These are phyloP conservation scores for Sarcophaga variegata DNA, from an alignment of 2,888 invertebrate genomes.

Conservation along the genomic window DNA sequence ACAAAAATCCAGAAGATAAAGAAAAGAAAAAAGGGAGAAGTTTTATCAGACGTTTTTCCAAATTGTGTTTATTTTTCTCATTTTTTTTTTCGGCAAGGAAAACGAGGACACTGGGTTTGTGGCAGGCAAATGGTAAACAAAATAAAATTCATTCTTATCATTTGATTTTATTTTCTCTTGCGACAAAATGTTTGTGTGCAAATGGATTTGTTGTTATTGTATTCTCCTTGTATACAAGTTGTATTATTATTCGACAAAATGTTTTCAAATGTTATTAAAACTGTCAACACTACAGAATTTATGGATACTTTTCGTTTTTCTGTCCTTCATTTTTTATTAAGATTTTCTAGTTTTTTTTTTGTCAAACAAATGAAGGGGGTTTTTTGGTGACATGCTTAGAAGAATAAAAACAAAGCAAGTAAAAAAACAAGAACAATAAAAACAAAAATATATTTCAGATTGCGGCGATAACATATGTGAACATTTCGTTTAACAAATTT, in stretches of 20 bases:
- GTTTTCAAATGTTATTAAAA: slow-evolving; percentile 66
- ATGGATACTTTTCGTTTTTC: slow-evolving; percentile 35
- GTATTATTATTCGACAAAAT: slow-evolving; percentile 40
- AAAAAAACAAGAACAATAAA: background rate
- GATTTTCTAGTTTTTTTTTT: background rate
- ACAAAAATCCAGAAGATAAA: background rate
- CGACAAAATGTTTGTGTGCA: slow-evolving; percentile 28
- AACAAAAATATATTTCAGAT: slow-evolving; percentile 19
- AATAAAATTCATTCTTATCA: background rate
- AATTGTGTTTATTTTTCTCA: background rate
- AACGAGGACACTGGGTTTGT: background rate
- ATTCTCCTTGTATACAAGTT: background rate
- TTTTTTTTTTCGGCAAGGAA: background rate
- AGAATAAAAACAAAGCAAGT: background rate
- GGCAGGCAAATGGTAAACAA: background rate
- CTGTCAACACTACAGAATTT: slow-evolving; percentile 72
- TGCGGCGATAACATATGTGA: slow-evolving; percentile 43
- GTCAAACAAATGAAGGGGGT: background rate
- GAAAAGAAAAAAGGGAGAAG: background rate
- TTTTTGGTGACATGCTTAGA: background rate
- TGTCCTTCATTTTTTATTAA: background rate
- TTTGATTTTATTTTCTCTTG: slow-evolving; percentile 6
- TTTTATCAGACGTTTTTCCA: background rate
- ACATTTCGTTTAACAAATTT: slow-evolving; percentile 48
- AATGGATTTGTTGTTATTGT: slow-evolving; percentile 7